A percentile compares a stretch with the other conserved stretches of the same genome.
These are phyloP conservation scores for Nerophis ophidion DNA, from an alignment of 2,113 vertebrate genomes.

Conservation along the genomic window DNA sequence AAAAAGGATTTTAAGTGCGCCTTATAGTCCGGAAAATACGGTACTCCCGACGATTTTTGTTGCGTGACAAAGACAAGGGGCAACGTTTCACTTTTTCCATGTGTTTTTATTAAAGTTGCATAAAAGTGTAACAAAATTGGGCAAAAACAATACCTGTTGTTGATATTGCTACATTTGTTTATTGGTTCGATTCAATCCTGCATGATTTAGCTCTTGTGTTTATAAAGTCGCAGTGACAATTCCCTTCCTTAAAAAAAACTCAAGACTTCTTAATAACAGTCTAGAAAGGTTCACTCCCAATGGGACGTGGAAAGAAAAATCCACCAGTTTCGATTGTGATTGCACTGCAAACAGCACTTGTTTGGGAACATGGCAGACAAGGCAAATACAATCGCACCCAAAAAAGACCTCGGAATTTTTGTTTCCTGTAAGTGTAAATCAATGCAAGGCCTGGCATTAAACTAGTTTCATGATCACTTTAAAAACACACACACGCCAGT, in stretches of 20 bases:
- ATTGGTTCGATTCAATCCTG: conserved; percentile 53
- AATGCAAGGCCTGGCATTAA: conserved; percentile 51
- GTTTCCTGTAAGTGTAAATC: conserved; percentile 33
- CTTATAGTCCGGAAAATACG: no score
- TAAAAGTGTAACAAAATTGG: conserved; percentile 79
- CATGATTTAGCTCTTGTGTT: conserved; percentile 53
- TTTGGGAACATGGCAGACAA: conserved; percentile 18
- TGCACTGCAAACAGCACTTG: conserved; percentile 18
- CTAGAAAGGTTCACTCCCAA: conserved; percentile 61
- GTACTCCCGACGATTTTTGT: neutral
- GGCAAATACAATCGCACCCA: conserved; percentile 50
- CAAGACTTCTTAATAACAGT: conserved; percentile 63
- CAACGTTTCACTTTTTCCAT: conserved; percentile 39
- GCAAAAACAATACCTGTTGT: conserved; percentile 69
- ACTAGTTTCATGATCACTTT: conserved; percentile 53
- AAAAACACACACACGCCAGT: conserved; percentile 51
- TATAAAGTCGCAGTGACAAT: conserved; percentile 43
- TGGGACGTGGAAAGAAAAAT: conserved; percentile 54
- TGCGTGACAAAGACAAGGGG: neutral
- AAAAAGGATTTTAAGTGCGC: no score
- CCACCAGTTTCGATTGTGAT: conserved; percentile 43
- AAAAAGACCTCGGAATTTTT: conserved; percentile 41
- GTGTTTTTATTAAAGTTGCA: conserved; percentile 81
- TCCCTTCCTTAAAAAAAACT: conserved; percentile 20
- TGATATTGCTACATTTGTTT: conserved; percentile 75